Percentiles rank a stretch among this genome's conserved stretches.
Evolutionary conservation across 2,888 invertebrate genomes (phyloP).

Genomic region (Saturnia japonica): DNA sequence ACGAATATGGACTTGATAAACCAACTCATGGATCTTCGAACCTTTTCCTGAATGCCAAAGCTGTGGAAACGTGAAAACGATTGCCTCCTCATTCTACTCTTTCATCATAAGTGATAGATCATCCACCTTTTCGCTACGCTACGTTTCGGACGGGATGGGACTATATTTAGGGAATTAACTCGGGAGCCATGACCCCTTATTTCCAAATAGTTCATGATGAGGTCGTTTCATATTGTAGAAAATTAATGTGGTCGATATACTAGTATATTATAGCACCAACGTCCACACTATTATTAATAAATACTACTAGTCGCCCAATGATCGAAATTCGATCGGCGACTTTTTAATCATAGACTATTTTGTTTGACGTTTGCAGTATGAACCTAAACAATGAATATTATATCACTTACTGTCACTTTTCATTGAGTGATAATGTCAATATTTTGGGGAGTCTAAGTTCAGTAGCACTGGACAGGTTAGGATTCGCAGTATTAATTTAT

Average conservation of each 20-base stretch:
- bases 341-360: too few relatives aligned
- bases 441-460: too few relatives aligned
- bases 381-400: too few relatives aligned
- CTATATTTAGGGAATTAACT: not conserved
- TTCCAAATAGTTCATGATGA: not conserved
- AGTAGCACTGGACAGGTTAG: too few relatives aligned
- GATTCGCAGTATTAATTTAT: too few relatives aligned
- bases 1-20: not conserved
- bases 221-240: not conserved
- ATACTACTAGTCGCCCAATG: too few relatives aligned
- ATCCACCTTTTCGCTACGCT: not conserved
- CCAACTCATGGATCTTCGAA: not conserved
- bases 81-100: not conserved
- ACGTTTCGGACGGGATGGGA: not conserved
- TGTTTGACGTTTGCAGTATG: too few relatives aligned
- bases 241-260: not conserved
- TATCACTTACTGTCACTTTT: too few relatives aligned
- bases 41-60: not conserved
- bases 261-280: too few relatives aligned
- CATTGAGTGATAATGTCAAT: too few relatives aligned
- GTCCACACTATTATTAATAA: too few relatives aligned
- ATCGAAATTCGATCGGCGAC: too few relatives aligned
- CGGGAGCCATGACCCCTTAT: not conserved
- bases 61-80: conserved; percentile 5
- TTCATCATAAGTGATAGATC: conserved; percentile 9